A percentile compares a stretch with the other conserved stretches of the same genome.
These are phyloP conservation scores for Thamnophis elegans DNA, from an alignment of 2,797 vertebrate genomes.

Conservation along the genomic window DNA sequence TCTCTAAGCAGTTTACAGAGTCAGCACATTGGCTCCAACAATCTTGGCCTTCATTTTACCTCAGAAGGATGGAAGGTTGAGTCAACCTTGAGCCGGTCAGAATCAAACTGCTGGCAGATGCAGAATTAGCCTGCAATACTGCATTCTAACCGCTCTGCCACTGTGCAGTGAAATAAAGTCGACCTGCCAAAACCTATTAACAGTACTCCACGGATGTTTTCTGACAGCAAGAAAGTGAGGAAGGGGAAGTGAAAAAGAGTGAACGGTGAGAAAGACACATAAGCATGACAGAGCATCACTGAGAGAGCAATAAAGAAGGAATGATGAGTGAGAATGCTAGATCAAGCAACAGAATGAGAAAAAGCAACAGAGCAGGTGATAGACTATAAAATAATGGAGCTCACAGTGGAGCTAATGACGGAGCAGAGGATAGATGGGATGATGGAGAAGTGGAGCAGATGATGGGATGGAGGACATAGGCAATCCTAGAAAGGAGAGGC, in stretches of 20 bases:
- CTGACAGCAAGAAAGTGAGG: background rate
- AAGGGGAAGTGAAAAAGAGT: background rate
- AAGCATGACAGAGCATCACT: background rate
- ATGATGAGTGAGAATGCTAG: background rate
- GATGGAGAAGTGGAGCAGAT: background rate
- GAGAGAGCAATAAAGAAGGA: background rate
- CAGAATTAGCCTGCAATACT: no score
- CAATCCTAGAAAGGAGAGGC: background rate
- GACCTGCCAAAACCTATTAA: background rate
- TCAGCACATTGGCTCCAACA: no score
- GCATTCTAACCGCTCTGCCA: no score
- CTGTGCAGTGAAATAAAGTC: background rate
- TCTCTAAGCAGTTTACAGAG: no score
- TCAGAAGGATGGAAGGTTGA: no score
- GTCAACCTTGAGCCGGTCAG: no score
- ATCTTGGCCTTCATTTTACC: no score
- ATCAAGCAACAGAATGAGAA: background rate
- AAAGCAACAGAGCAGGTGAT: background rate
- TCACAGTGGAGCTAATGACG: background rate
- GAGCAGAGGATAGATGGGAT: background rate
- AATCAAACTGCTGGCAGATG: no score
- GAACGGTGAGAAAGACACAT: background rate
- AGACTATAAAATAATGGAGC: background rate
- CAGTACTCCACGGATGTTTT: background rate
- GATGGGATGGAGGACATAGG: background rate